These are phyloP conservation scores for Abrostola triplasia DNA, from an alignment of 2,888 invertebrate species.

Conservation along the genomic window DNA sequence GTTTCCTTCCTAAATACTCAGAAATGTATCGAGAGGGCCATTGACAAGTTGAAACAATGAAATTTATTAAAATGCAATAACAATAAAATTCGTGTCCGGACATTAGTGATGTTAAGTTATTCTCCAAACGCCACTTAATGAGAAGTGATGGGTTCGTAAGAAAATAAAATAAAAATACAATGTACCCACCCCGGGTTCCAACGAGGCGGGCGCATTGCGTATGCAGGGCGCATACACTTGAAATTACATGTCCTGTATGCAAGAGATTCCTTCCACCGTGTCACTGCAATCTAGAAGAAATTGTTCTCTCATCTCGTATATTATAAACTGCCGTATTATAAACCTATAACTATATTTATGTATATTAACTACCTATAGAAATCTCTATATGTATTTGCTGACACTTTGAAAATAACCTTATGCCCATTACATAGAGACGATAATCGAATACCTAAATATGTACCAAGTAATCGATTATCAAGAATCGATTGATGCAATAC, in stretches of 20 bases:
- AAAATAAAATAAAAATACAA: conserved; percentile 85
- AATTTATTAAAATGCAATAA: conserved; percentile 88
- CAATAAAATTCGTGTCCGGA: conserved; percentile 88
- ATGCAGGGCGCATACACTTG: conserved; percentile 80
- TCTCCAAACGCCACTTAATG: conserved; percentile 88
- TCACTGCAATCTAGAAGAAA: conserved; percentile 67
- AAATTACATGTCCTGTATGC: conserved; percentile 85
- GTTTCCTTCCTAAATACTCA: conserved; percentile 83
- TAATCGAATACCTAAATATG: conserved; percentile 9
- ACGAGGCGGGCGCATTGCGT: conserved; percentile 74
- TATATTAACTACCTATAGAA: conserved; percentile 38
- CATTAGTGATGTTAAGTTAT: conserved; percentile 87
- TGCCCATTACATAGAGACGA: background rate
- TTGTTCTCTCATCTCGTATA: conserved; percentile 58
- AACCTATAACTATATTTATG: conserved; percentile 29
- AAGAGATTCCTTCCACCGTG: conserved; percentile 74
- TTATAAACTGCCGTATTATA: conserved; percentile 30
- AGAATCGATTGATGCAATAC: conserved; percentile 54
- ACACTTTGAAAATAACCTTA: conserved; percentile 8
- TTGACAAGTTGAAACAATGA: conserved; percentile 82
- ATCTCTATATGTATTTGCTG: no score
- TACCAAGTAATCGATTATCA: conserved; percentile 26
- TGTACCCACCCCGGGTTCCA: conserved; percentile 76
- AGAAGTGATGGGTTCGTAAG: conserved; percentile 88
- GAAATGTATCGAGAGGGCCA: conserved; percentile 72